phyloP scores from a whole-genome alignment of 2,888 invertebrate genomes.

The Cerastis rubricosa region DNA sequence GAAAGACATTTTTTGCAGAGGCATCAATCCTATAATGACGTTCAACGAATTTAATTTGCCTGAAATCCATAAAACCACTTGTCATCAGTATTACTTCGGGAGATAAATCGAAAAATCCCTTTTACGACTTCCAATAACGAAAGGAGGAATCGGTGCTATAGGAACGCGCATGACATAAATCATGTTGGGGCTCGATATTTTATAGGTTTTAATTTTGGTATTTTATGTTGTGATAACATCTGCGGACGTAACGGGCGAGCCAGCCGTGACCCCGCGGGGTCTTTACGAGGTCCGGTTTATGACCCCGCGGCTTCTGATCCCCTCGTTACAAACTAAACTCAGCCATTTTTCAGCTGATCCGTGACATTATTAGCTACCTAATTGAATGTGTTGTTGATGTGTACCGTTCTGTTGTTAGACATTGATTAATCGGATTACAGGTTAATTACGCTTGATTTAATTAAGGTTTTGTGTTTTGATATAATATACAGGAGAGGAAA shows the following conservation, averaged over 20 bases:
- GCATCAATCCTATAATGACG: conserved; percentile 44
- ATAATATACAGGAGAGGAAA: too few species aligned
- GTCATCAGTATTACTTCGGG: conserved; percentile 60
- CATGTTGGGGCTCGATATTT: conserved; percentile 84
- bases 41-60: conserved; percentile 56
- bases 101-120: conserved; percentile 70
- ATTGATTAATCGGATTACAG: conserved; percentile 40
- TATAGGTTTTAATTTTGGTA: conserved; percentile 86
- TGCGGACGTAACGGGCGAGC: conserved; percentile 80
- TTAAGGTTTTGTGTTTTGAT: conserved; percentile 13
- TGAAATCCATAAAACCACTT: conserved; percentile 61
- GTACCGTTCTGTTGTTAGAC: conserved; percentile 20
- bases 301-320: conserved; percentile 49
- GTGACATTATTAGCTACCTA: conserved; percentile 47
- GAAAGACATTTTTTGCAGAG: conserved; percentile 2
- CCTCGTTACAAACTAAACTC: conserved; percentile 70
- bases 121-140: conserved; percentile 79
- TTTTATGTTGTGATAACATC: conserved; percentile 89
- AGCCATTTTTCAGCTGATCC: conserved; percentile 66
- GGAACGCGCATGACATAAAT: conserved; percentile 80
- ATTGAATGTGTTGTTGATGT: conserved; percentile 51
- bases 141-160: conserved; percentile 75
- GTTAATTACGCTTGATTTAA: conserved; percentile 32
- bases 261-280: conserved; percentile 66
- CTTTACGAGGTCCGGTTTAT: conserved; percentile 84